Evolutionary conservation across 1,140 invertebrate genomes (phyloP).

Genomic region (Psix sp.): DNA sequence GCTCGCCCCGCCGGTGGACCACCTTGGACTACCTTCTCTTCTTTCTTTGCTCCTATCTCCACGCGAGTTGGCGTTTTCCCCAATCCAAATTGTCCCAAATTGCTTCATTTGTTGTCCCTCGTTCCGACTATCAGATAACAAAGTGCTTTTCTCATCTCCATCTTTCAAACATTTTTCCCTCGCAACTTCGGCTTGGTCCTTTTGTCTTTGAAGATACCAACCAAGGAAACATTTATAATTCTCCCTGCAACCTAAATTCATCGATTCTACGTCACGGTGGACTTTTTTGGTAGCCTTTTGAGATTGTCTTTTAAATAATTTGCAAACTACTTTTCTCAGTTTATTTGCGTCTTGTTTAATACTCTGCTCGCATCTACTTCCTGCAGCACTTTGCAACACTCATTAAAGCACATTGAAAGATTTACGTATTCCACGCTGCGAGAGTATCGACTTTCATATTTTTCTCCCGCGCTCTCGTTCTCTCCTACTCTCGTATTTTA

Average conservation of each 20-base stretch:
- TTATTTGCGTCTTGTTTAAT: constrained; percentile 18
- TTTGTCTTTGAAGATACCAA: too few relatives aligned
- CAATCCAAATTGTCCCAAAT: constrained; percentile 43
- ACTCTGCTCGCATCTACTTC: constrained; percentile 17
- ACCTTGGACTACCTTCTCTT: constrained; percentile 54
- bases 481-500: constrained; percentile 16
- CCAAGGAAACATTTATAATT: too few relatives aligned
- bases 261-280: too few relatives aligned
- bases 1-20: constrained; percentile 41
- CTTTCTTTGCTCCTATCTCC: constrained; percentile 33
- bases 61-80: constrained; percentile 31
- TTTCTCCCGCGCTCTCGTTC: constrained; percentile 3
- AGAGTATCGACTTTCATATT: constrained; percentile 46
- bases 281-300: too few relatives aligned
- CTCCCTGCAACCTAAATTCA: not conserved
- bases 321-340: not conserved
- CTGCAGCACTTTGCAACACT: constrained; percentile 21
- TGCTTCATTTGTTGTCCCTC: too few relatives aligned
- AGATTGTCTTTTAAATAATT: too few relatives aligned
- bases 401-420: constrained; percentile 51
- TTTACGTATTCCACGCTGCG: constrained; percentile 41
- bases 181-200: not conserved
- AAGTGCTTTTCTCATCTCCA: not conserved
- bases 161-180: not conserved
- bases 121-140: constrained; percentile 24